Percentiles rank a stretch among this genome's conserved stretches.
phyloP scores from a whole-genome alignment of 1,140 invertebrate species.

The Bombus pascuorum region DNA sequence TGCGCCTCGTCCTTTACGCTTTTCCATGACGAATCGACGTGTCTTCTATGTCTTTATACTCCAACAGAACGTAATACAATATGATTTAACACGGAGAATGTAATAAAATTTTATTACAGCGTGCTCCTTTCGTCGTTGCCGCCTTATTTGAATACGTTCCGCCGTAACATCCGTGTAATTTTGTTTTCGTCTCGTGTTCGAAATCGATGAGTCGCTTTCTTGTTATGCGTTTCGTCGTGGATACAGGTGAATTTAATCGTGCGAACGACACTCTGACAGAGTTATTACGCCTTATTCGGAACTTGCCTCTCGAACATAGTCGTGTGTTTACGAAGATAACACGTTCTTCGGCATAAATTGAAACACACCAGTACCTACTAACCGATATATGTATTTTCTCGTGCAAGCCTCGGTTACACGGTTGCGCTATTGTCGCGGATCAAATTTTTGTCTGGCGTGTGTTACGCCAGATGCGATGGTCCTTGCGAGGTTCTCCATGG shows the following conservation, averaged over 20 bases:
- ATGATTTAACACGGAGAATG: constrained; percentile 21
- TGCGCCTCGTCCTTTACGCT: constrained; percentile 33
- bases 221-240: background rate
- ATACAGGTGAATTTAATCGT: background rate
- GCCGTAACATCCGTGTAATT: background rate
- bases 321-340: no score
- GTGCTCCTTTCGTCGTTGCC: background rate
- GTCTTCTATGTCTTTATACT: constrained; percentile 11
- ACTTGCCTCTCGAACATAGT: background rate
- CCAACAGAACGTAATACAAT: background rate
- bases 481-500: no score
- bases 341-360: no score
- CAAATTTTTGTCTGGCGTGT: no score
- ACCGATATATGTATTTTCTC: no score
- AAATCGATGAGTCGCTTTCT: background rate
- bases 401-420: no score
- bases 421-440: no score
- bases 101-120: constrained; percentile 28
- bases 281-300: background rate
- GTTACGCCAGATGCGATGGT: no score
- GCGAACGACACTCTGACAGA: no score
- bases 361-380: no score
- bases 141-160: constrained; percentile 4
- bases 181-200: background rate
- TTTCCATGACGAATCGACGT: constrained; percentile 15